Base-by-base conservation (phyloP, 2,113 vertebrate species). In the Tachysurus vachellii region DNA sequence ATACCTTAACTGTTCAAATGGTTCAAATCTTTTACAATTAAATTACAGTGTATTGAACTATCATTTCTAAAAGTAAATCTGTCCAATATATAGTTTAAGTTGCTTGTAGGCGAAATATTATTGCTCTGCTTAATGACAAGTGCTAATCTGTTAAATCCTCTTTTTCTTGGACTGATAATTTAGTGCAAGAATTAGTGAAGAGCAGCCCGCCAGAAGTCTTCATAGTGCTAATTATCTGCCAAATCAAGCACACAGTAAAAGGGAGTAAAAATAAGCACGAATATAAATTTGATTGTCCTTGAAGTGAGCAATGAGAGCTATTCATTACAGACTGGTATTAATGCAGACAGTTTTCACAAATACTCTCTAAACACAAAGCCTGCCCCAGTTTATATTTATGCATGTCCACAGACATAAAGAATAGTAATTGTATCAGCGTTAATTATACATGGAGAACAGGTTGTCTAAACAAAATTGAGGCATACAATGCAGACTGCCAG, bases 391-490 rank as follows among this genome's bases (percentile, higher is more conserved):
- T 92, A 86, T 92, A 91, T 95, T 93, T 92, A 92, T 90, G 84
- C 89, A 83, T 89, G 89, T 92, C 91, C 90, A 56, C 64, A 90
- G 92, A 93, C 88, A 89, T 89, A 89, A 88, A 87, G 91, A 91
- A 93, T 91, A 89, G 93, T 94, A 93, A 95, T 95, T 91, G 91
- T 94, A 94, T 93, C 93, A 89, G 89, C 89, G 90, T 91, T 95
- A 94, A 95, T 95, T 95, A 94, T 92, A 93, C 91, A 92, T 93
- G 90, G 91, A 91, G 93, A 91, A 90, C 84, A 88, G 87, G 88
- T 92, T 91, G 92, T 93, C 92, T 89, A 94, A 93, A 94, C 94
- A 93, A 91, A 93, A 93, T 90, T 93, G 93, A 94, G 92, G 94
- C 94, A 90, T 92, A 92, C 93, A 94, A 94, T 89, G 89, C 92